These are phyloP conservation scores for Amblyopsis hoosieri DNA, from an alignment of 2,797 vertebrate genomes.

Conservation along the genomic window DNA sequence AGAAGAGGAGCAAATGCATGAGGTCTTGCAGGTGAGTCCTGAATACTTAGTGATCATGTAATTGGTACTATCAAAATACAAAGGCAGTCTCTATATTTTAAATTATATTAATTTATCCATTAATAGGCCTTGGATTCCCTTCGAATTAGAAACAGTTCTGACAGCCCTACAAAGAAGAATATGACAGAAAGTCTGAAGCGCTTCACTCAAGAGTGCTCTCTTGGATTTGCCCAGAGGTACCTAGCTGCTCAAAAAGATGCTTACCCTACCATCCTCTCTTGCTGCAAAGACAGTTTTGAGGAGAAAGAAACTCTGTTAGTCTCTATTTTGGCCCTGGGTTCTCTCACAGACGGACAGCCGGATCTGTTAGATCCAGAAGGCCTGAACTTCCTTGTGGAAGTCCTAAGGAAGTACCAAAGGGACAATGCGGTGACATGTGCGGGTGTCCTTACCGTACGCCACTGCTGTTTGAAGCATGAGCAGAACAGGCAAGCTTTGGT, in stretches of 20 bases:
- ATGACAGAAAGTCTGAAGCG: conserved; percentile 55
- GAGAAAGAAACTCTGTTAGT: conserved; percentile 63
- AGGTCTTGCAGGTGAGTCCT: conserved; percentile 83
- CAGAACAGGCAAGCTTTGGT: conserved; percentile 90
- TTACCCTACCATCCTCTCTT: conserved; percentile 84
- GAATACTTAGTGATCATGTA: not conserved
- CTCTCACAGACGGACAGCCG: conserved; percentile 88
- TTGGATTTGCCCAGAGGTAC: conserved; percentile 83
- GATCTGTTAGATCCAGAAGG: conserved; percentile 87
- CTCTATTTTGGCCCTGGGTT: conserved; percentile 75
- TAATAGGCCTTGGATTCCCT: conserved; percentile 83
- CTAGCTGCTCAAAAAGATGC: conserved; percentile 89
- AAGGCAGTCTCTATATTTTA: not conserved
- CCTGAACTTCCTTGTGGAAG: conserved; percentile 76
- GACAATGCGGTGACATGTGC: conserved; percentile 62
- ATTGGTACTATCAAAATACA: no score
- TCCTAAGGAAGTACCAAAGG: conserved; percentile 51
- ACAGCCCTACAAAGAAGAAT: conserved; percentile 22
- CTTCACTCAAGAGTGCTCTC: conserved; percentile 84
- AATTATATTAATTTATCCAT: not conserved
- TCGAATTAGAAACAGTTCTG: conserved; percentile 54
- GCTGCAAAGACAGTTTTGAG: conserved; percentile 70
- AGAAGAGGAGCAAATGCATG: conserved; percentile 80
- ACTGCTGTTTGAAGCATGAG: conserved; percentile 91
- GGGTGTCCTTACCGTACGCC: conserved; percentile 74